Percentiles rank a stretch among this genome's conserved stretches.
These are phyloP conservation scores for Auanema sp. DNA, from an alignment of 2,888 invertebrate species.

Conservation along the genomic window DNA sequence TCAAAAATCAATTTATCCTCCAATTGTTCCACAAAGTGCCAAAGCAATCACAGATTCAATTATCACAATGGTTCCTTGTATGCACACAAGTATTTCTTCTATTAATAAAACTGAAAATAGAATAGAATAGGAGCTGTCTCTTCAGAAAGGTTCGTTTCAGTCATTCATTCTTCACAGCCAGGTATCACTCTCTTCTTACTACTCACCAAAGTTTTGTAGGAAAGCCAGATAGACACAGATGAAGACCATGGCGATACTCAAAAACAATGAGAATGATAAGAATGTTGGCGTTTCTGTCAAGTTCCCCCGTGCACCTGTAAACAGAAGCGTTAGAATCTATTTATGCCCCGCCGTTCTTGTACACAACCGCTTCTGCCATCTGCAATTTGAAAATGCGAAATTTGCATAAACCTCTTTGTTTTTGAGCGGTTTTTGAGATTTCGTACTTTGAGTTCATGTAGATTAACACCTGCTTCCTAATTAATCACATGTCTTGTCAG, in stretches of 20 bases:
- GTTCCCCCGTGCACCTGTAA: conserved; percentile 33
- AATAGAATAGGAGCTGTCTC: not conserved
- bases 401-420: no score
- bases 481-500: no score
- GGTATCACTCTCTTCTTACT: not conserved
- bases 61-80: conserved; percentile 24
- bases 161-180: no score
- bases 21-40: conserved; percentile 12
- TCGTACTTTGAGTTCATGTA: no score
- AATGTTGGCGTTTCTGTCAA: conserved; percentile 37
- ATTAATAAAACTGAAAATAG: conserved; percentile 32
- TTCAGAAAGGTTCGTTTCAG: not conserved
- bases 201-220: conserved; percentile 36
- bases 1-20: conserved; percentile 10
- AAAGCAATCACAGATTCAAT: conserved; percentile 25
- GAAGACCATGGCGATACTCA: conserved; percentile 22
- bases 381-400: no score
- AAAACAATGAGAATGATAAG: conserved; percentile 23
- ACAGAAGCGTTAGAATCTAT: not conserved
- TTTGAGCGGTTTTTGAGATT: no score
- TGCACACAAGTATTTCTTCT: conserved; percentile 29
- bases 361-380: no score
- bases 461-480: no score
- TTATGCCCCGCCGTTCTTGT: not conserved
- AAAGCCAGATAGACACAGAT: conserved; percentile 33